Evolutionary conservation across 2,113 vertebrate genomes (phyloP), one percentile per base, ranked within the genome.

Genomic region (Geococcyx californianus): DNA sequence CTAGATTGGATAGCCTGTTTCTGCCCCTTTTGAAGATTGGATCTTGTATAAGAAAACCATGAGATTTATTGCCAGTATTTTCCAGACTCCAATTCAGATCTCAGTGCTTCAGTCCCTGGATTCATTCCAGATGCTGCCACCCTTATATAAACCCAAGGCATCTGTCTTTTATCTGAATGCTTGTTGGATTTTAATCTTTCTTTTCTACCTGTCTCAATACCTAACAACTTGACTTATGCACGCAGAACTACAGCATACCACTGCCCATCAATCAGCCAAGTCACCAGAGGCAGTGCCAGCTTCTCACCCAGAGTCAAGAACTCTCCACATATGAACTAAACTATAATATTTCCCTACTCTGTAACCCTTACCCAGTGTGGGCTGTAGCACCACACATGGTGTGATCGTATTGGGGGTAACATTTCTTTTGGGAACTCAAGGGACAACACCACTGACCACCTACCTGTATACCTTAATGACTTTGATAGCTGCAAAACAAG

Each of bases 281-380:
- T 34, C 3, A 1, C 16, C 24, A 40, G 51, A 66, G 38, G 42
- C 52, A 68, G 14, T 0, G 1, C 49, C 3, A 5, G 36, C 0
- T 0, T 47, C 36, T 73, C 29, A 59, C 23, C 25, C 42, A 45
- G 40, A 42, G 21, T 10, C 13, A 14, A 74, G 38, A 60, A 31
- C 16, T 23, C 10, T 16, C n/a, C n/a, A n/a, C 4, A 3, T 9
- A 11, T 18, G 26, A 51, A 36, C n/a, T 36, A 1, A 3, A 7
- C 7, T 64, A 14, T 47, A 16, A 9, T 9, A 10, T 73, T 88
- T 93, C 26, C 34, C 29, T 26, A 44, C 17, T 60, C n/a, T 44
- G 52, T 63, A 55, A 38, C 16, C 6, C 20, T 90, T 20, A 64
- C 4, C 2, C 16, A 15, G 5, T 23, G 51, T 10, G 38, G 29